Base-by-base conservation (phyloP, 2,888 invertebrate species). In the Harpalus rufipes region DNA sequence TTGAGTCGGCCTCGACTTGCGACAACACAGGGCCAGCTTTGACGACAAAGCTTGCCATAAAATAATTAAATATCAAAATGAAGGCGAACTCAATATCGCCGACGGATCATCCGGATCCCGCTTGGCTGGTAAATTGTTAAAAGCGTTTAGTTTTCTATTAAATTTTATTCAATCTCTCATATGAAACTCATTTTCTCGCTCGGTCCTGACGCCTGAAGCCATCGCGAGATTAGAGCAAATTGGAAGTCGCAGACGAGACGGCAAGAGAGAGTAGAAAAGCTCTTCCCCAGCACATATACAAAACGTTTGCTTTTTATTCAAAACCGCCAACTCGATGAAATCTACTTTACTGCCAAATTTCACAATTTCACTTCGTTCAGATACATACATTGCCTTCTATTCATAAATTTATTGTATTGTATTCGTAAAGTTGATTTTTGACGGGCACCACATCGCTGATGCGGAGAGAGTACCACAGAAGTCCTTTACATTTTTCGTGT, bases 1-100 rank as follows among this genome's bases (percentile, higher is more conserved):
- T 90, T 89, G 89, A 88, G 89, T 88, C 89, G 88, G 88, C 88
- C 88, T 87, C 88, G 88, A 88, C 89, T 88, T 88, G 88, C 88
- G 88, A 89, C 88, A 89, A 89, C 89, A 88, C 89, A 89, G 88
- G 59, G 65, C 80, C 87, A 88, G 88, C 89, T 89, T 89, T 89
- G 90, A 89, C 89, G 89, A 90, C 90, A 89, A 89, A 90, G 89
- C 89, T 89, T 88, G 89, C 90, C 89, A 89, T 89, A 90, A 90
- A 90, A 90, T 90, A 90, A 90, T 90, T 90, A 90, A 90, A 90
- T 90, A 90, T 89, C 90, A 90, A 90, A 90, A 90, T 90, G 90
- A 89, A 90, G 90, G 89, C 89, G 89, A 90, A 90, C 90, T 90
- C 90, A 90, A 90, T 90, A 90, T 89, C 89, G 59, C 39, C 68